Evolutionary conservation across 2,888 invertebrate species (phyloP), one percentile per base, ranked within the genome.

Genomic region (Caenorhabditis sp.): DNA sequence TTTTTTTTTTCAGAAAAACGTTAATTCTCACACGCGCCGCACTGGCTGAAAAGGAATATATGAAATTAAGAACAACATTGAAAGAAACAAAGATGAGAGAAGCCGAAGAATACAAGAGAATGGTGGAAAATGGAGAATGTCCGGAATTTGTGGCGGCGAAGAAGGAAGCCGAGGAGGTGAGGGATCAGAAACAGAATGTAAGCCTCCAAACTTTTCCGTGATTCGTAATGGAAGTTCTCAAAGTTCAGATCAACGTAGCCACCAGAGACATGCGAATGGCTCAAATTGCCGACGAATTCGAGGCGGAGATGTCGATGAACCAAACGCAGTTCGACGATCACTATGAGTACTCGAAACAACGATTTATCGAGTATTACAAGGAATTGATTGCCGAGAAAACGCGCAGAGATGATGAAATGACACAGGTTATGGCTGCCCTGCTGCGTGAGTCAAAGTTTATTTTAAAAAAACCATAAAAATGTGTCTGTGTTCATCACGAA

Each of bases 271-370:
- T 76, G 44, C 67, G 68, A 55, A 13, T 55, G 53, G 76, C 61
- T 4, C 76, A 76, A 32, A 67, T 76, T 9, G 0, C 1, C 2
- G 76, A 76, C 40, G 76, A 76, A 15, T 67, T 28, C 20, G 67
- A 76, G 8, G 76, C 76, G 4, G 67, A 67, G n/a, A 51, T 9
- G n/a, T 26, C 18, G 0, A 76, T 76, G 44, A 60, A 60, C 22
- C 9, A 40, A 13, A 60, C 67, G 11, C 51, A 60, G 13, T 50
- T 40, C 35, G 61, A 76, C 1, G 76, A 76, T 24, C 32, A 67
- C 4, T 55, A 61, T 37, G 24, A 8, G 0, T 76, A 76, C 13
- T 40, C 67, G 0, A 60, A 76, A 55, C 28, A 40, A 18, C 51
- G 76, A 9, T 76, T 13, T 35, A 76, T 67, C n/a, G 67, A 67